Evolutionary conservation across 2,113 vertebrate genomes (phyloP), one percentile per base, ranked within the genome.

Genomic region (Ellobius talpinus): DNA sequence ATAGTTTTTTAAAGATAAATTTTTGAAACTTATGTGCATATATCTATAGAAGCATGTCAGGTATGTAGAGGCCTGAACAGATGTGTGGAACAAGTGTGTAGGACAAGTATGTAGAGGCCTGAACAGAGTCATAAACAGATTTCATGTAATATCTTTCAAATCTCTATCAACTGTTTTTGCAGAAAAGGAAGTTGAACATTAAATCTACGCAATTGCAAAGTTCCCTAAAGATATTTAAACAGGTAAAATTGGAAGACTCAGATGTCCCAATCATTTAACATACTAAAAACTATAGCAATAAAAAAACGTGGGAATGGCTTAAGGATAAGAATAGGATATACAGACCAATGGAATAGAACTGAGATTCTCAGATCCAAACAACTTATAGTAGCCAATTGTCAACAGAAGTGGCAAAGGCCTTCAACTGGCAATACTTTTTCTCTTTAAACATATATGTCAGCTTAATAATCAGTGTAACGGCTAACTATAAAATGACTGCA

Each of bases 171-270:
- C 8, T 78, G 58, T 52, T 88, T 31, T 45, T 36, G 42, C 9
- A 96, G 61, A 95, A 93, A 79, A 70, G 50, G 47, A 95, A 93
- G 58, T 9, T 26, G 19, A 85, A 58, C n/a, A 90, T 78, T 61
- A 61, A 91, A 74, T 77, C 76, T 39, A 42, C 73, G 70, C 6
- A 58, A 21, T 23, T 17, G 29, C 11, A 84, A 66, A 5, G 4
- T 10, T 31, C 31, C 65, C 16, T 63, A 50, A 52, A 90, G 1
- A 65, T 65, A 89, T 0, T 52, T n/a, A 78, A 78, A 88, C 81
- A 68, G 11, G 45, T 5, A 73, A 92, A 94, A 23, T 39, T 70
- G 31, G n/a, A 84, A 17, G 76, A 50, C 4, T 88, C 26, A 33
- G 45, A 76, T 13, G 24, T 86, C 8, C n/a, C 14, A 76, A 86